These are phyloP conservation scores for Nomada flava DNA, from an alignment of 2,888 invertebrate genomes.

Conservation along the genomic window DNA sequence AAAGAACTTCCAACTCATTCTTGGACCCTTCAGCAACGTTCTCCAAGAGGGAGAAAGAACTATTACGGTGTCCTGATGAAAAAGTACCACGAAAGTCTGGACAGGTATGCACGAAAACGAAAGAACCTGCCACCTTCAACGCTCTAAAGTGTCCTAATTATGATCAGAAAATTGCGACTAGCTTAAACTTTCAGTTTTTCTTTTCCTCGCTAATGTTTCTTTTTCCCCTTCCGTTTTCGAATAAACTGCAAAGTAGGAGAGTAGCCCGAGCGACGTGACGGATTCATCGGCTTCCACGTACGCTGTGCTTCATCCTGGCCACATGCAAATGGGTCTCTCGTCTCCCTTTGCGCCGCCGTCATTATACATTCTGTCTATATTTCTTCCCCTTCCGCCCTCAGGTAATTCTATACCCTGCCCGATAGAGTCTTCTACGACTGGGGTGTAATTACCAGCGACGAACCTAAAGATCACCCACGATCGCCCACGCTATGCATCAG, in stretches of 20 bases:
- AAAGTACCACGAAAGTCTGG: constrained; percentile 32
- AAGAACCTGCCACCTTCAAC: constrained; percentile 5
- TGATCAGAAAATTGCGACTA: constrained; percentile 50
- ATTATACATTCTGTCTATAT: constrained; percentile 73
- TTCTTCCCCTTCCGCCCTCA: constrained; percentile 34
- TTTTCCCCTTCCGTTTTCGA: constrained; percentile 2
- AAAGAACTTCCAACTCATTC: constrained; percentile 21
- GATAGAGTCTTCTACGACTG: constrained; percentile 77
- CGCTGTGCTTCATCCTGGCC: constrained; percentile 32
- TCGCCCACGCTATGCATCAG: constrained; percentile 68
- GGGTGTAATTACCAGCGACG: constrained; percentile 78
- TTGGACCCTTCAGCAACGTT: not conserved
- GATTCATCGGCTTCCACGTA: constrained; percentile 49
- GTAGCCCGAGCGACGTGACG: constrained; percentile 59
- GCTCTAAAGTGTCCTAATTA: constrained; percentile 55
- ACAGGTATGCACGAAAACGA: constrained; percentile 20
- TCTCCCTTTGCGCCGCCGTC: constrained; percentile 30
- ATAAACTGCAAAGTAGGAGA: constrained; percentile 47
- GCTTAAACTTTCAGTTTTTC: constrained; percentile 35
- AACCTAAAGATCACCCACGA: constrained; percentile 78
- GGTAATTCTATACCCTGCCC: constrained; percentile 75
- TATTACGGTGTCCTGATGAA: constrained; percentile 21
- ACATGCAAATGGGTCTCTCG: constrained; percentile 60
- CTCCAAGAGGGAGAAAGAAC: constrained; percentile 2
- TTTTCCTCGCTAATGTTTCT: not conserved